These are phyloP conservation scores for Caenorhabditis virilis DNA, from an alignment of 2,888 invertebrate species.

Conservation along the genomic window DNA sequence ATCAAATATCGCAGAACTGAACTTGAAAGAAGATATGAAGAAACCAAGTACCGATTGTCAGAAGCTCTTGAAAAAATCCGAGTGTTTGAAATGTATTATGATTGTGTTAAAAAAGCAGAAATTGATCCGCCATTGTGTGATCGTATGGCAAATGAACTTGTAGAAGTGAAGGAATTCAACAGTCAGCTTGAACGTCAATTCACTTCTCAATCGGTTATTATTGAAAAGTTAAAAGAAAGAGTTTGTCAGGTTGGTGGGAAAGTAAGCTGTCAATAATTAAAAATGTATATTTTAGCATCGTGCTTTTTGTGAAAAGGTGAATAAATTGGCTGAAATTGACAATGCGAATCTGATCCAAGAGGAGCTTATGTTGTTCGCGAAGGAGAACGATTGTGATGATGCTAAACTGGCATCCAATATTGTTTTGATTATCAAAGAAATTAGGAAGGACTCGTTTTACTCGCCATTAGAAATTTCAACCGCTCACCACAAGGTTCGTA, in stretches of 20 bases:
- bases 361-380: constrained; percentile 31
- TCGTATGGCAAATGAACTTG: constrained; percentile 36
- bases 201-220: constrained; percentile 62
- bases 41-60: constrained; percentile 54
- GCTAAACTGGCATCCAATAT: constrained; percentile 41
- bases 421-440: constrained; percentile 39
- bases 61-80: constrained; percentile 53
- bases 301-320: constrained; percentile 34
- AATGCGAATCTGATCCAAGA: constrained; percentile 35
- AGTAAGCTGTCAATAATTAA: neutral
- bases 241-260: constrained; percentile 42
- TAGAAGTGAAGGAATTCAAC: constrained; percentile 51
- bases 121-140: constrained; percentile 29
- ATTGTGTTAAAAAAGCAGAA: constrained; percentile 44
- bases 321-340: constrained; percentile 39
- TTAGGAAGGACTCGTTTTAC: constrained; percentile 30
- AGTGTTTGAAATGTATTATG: constrained; percentile 48
- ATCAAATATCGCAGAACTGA: constrained; percentile 42
- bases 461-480: constrained; percentile 49
- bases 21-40: constrained; percentile 62
- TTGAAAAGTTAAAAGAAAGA: constrained; percentile 60
- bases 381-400: constrained; percentile 41
- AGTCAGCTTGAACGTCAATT: constrained; percentile 54
- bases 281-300: constrained; percentile 15
- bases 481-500: constrained; percentile 42